Conservation (phyloP, 2,888 invertebrate genomes). For the Cheilosia impressa region DNA sequence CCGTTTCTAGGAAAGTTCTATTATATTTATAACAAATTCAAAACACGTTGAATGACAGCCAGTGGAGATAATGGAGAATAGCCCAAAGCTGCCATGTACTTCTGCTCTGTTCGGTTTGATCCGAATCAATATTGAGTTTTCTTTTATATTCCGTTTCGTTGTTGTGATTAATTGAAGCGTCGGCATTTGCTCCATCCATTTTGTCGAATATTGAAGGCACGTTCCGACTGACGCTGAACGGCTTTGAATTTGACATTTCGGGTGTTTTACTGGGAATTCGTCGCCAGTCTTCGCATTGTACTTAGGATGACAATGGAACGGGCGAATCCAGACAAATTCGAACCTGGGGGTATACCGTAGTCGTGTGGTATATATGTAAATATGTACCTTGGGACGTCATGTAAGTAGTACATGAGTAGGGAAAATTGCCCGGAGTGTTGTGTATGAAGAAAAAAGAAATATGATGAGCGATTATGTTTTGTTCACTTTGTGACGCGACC, state of each 20-base stretch:
- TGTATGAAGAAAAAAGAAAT: neutral
- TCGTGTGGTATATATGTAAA: neutral
- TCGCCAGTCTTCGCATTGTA: neutral
- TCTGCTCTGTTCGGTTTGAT: conserved; percentile 15
- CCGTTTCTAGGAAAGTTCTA: neutral
- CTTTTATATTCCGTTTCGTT: conserved; percentile 19
- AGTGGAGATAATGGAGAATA: neutral
- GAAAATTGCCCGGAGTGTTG: conserved; percentile 10
- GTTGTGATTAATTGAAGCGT: conserved; percentile 40
- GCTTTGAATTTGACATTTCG: neutral
- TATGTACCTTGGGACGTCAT: neutral
- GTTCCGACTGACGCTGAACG: neutral
- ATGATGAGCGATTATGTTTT: conserved; percentile 41
- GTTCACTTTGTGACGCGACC: conserved; percentile 31
- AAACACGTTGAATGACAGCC: conserved; percentile 10
- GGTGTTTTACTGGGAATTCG: neutral
- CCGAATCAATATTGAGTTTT: conserved; percentile 44
- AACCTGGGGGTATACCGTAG: neutral
- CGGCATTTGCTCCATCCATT: conserved; percentile 12
- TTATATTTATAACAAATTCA: neutral
- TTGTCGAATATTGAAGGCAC: conserved; percentile 4
- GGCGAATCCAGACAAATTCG: neutral
- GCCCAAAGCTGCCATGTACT: conserved; percentile 1
- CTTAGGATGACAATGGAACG: neutral
- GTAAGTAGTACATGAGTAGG: neutral